A percentile compares a stretch with the other conserved stretches of the same genome.
Evolutionary conservation across 2,113 vertebrate genomes (phyloP).

Genomic region (Sylvia atricapilla): DNA sequence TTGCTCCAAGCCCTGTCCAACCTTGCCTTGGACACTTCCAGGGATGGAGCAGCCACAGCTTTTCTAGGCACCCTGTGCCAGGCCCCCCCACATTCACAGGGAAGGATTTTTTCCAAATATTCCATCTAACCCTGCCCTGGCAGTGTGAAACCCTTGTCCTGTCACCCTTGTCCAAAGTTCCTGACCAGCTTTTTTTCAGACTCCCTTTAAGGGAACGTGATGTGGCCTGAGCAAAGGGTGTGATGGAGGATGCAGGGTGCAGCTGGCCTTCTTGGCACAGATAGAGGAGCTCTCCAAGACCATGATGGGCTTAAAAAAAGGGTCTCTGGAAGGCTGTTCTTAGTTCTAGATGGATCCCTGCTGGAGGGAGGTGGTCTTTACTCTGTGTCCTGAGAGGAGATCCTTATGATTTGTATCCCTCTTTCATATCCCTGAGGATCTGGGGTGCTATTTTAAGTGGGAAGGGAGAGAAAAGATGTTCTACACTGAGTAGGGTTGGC

Average conservation of each 20-base stretch:
- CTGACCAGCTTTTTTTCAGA: not conserved
- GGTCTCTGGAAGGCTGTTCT: not conserved
- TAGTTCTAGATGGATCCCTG: not conserved
- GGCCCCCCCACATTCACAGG: rapidly evolving
- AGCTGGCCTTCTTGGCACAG: not conserved
- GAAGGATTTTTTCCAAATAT: not conserved
- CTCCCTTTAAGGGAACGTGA: not conserved
- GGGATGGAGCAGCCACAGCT: not conserved
- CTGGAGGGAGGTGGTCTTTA: not conserved
- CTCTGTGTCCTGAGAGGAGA: rapidly evolving
- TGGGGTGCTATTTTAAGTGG: not conserved
- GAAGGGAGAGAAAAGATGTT: not conserved
- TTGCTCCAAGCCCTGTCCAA: rapidly evolving
- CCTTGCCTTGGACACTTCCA: not conserved
- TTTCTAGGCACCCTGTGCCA: not conserved
- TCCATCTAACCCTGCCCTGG: not conserved
- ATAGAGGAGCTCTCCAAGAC: not conserved
- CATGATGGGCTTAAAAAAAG: not conserved
- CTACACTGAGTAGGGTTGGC: not conserved
- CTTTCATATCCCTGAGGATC: not conserved
- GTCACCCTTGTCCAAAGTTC: not conserved
- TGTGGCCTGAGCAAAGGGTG: not conserved
- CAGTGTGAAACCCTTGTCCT: not conserved
- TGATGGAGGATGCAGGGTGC: not conserved
- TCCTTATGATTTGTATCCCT: not conserved